Evolutionary conservation across 2,797 vertebrate genomes (phyloP), one percentile per base, ranked within the genome.

Genomic region (Oceanodroma leucorhoa): DNA sequence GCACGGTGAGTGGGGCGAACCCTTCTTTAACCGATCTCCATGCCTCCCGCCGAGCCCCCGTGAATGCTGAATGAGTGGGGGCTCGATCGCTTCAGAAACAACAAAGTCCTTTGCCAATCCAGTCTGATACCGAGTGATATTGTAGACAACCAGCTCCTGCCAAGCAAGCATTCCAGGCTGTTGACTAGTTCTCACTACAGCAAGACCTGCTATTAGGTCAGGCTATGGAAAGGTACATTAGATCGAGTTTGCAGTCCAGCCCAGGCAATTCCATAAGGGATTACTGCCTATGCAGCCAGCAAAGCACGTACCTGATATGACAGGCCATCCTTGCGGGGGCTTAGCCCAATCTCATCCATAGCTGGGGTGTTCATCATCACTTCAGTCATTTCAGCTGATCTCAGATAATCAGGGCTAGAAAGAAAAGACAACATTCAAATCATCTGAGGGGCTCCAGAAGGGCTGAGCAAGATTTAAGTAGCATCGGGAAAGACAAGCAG

Each of bases 281-380:
- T 82, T 58, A 76, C 65, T 30, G 61, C 53, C 62, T 45, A 58
- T 57, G 10, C 51, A 78, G 48, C 27, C 41, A 60, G 46, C n/a
- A 38, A 45, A 45, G 43, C 57, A 66, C 97, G 78, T 97, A 99
- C 99, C 99, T 99, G 99, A 93, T 99, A 99, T 10, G 99, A 99
- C 90, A 99, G 98, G 66, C 99, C 98, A 57, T 99, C 99, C 98
- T 99, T 99, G 97, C 98, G 98, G 94, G 99, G 99, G 92, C 96
- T 99, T 96, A 99, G 98, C 94, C 98, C 98, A 34, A 99, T 99
- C 95, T 99, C 99, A 72, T 99, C 99, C 98, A 99, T 99, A 90
- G 99, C 98, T 94, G 99, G 98, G 96, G 98, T 98, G 97, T 85
- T 99, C 98, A 99, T 99, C 98, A 99, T 99, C 98, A 99, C 99